A percentile compares a stretch with the other conserved stretches of the same genome.
Conservation (phyloP, 2,888 invertebrate species). For the Papilio elwesi region DNA sequence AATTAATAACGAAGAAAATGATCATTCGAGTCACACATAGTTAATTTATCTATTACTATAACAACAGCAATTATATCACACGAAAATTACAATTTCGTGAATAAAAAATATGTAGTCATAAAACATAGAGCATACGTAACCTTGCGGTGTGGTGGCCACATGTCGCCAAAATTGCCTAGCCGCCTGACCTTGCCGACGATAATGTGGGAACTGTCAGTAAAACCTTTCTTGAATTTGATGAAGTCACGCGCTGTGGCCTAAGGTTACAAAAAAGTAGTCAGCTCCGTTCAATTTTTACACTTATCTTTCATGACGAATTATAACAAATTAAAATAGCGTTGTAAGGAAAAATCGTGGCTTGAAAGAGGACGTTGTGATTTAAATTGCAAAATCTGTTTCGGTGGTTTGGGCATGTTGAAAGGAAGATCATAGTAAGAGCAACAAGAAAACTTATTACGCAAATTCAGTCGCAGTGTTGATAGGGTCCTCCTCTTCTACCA, state of each 20-base stretch:
- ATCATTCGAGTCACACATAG: not conserved
- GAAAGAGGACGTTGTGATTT: not conserved
- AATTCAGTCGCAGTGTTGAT: too few species aligned
- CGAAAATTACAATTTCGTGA: slow-evolving; percentile 13
- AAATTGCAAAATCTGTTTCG: not conserved
- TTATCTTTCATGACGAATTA: not conserved
- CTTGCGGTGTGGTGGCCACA: slow-evolving; percentile 76
- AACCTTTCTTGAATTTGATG: slow-evolving; percentile 63
- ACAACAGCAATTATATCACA: slow-evolving; percentile 7
- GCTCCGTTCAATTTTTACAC: slow-evolving; percentile 12
- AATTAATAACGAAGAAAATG: not conserved
- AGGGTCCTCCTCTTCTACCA: too few species aligned
- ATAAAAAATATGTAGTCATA: slow-evolving; percentile 31
- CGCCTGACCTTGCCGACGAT: slow-evolving; percentile 67
- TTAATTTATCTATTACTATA: not conserved
- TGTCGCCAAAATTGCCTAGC: slow-evolving; percentile 74
- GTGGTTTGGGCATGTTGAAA: not conserved
- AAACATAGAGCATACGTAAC: slow-evolving; percentile 57
- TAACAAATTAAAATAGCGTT: not conserved
- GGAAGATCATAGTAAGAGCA: too few species aligned
- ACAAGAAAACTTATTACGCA: too few species aligned
- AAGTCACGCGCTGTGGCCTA: slow-evolving; percentile 64
- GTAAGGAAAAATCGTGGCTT: not conserved
- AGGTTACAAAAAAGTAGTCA: slow-evolving; percentile 52
- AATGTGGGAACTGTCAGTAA: slow-evolving; percentile 74